Base-by-base conservation (phyloP, 30 jellyfish, hydroid and myxozoan species). In the Hydractinia echinata region DNA sequence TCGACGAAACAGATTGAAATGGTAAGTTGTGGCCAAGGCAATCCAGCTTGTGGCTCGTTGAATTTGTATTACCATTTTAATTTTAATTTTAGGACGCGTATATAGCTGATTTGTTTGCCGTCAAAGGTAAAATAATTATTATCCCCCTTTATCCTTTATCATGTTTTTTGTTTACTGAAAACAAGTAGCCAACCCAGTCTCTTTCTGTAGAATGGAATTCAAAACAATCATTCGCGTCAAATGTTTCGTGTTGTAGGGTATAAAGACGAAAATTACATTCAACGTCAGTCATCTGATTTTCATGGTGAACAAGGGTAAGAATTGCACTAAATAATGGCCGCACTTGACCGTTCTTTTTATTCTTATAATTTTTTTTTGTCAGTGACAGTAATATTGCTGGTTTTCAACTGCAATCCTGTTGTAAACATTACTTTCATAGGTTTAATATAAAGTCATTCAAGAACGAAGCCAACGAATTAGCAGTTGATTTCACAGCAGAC, bases 221-320 rank as follows among this genome's bases (percentile, higher is more conserved):
- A 11, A 3, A 60, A 66, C 48, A 19, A 66, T 66, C 76, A 6
- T 50, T 77, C 44, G 44, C 44, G 44, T 2, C 44, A 30, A 30
- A 30, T 30, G 44, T 30, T 30, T 66, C 56, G 5, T 55, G 11
- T 76, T 54, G 15, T 66, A 90, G 97, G 94, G 8, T 79, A 67
- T 86, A 86, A 76, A 86, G 96, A 92, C 69, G 98, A 87, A 18
- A 71, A 92, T 51, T 92, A 87, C 66, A 92, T 92, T 20, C 98
- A 96, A 19, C 89, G 74, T 66, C 82, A 82, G 30, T 84, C 98
- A 62, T 74, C 95, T 4, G 96, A 92, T 81, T 55, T 60, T 8
- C 95, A 92, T 53, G 61, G 89, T 6, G 98, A 92, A 66, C 78
- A 56, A 52, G 96, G 98, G 98, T 86, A 71, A 30, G 82, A 15